Conservation (phyloP, 53 echinoderm and acorn worm species). For the Temnopleurus reevesii region DNA sequence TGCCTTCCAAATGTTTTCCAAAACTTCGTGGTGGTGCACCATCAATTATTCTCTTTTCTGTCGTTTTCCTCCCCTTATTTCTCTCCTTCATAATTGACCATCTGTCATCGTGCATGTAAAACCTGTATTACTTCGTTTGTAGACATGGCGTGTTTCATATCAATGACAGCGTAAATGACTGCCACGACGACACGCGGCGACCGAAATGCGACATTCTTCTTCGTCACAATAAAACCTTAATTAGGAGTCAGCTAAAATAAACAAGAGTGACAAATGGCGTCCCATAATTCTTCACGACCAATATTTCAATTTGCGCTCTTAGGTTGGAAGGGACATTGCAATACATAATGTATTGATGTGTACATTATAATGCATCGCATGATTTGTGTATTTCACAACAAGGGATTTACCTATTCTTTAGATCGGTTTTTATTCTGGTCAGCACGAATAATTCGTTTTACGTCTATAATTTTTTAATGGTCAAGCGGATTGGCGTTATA, state of each 20-base stretch:
- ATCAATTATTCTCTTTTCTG: constrained; percentile 14
- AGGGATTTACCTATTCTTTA: no score
- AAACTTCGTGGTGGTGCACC: background rate
- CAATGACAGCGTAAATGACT: background rate
- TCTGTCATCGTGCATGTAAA: background rate
- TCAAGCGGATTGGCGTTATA: no score
- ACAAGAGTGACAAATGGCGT: constrained; percentile 50
- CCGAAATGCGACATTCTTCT: background rate
- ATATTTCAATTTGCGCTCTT: background rate
- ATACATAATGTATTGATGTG: background rate
- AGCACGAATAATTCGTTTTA: no score
- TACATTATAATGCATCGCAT: background rate
- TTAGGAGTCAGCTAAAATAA: constrained; percentile 54
- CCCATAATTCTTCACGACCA: constrained; percentile 24
- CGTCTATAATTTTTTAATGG: no score
- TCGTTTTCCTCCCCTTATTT: background rate
- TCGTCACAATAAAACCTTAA: constrained; percentile 56
- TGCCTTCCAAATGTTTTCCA: background rate
- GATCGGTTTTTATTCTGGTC: no score
- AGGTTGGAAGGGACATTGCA: background rate
- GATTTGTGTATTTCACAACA: background rate
- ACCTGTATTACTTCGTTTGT: background rate
- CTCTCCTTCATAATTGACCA: background rate
- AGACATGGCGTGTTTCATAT: constrained; percentile 44
- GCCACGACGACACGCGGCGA: background rate